Percentiles rank a stretch among this genome's conserved stretches.
phyloP scores from a whole-genome alignment of 2,797 vertebrate genomes.

The Sebastes kiyomatsui region DNA sequence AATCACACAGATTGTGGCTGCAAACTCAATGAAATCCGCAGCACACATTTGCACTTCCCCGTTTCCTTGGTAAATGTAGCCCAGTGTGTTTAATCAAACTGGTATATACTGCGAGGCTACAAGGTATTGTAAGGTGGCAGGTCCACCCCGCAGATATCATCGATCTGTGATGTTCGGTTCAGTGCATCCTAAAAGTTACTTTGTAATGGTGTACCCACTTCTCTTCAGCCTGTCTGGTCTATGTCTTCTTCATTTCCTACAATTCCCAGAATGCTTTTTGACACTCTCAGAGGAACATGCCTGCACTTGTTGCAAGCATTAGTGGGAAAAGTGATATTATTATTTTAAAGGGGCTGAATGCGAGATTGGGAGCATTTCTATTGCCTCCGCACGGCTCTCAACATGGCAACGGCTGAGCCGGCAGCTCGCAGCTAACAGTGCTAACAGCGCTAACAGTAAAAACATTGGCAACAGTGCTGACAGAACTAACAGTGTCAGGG shows the following conservation, averaged over 20 bases:
- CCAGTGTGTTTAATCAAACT: not conserved
- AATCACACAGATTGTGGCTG: not conserved
- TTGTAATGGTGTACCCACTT: not conserved
- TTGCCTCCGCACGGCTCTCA: accelerated
- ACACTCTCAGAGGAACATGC: not conserved
- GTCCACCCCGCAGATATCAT: not conserved
- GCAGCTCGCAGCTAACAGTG: no score
- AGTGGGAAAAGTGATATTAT: not conserved
- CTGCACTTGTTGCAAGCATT: not conserved
- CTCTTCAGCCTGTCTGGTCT: not conserved
- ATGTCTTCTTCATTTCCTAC: not conserved
- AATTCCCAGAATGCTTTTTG: not conserved
- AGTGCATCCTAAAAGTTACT: not conserved
- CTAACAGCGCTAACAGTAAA: no score
- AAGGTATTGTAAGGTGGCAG: not conserved
- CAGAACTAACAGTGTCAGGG: no score
- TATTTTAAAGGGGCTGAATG: no score
- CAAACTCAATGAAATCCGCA: not conserved
- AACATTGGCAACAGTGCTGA: no score
- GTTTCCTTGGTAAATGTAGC: not conserved
- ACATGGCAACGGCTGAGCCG: no score
- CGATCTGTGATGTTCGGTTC: not conserved
- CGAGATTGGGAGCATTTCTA: no score
- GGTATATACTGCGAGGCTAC: not conserved
- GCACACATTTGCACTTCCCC: not conserved